Percentiles rank a stretch among this genome's conserved stretches.
These are phyloP conservation scores for Triplophysa dalaica DNA, from an alignment of 2,113 vertebrate genomes.

Conservation along the genomic window DNA sequence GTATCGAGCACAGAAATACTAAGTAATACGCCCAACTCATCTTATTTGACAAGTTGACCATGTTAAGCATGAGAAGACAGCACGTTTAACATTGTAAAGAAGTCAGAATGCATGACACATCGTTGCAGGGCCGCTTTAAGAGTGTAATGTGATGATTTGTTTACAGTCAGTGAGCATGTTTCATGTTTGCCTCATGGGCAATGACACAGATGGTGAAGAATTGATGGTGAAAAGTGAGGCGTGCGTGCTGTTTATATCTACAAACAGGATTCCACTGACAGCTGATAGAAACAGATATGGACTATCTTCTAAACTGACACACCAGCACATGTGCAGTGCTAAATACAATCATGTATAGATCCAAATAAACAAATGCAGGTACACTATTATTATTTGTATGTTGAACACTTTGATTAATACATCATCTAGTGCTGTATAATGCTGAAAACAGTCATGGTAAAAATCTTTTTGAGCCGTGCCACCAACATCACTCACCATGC, in stretches of 20 bases:
- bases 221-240: background rate
- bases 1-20: too few species aligned
- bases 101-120: too few species aligned
- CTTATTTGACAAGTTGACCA: too few species aligned
- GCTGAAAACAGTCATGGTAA: constrained; percentile 39
- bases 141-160: background rate
- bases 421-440: constrained; percentile 25
- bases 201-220: background rate
- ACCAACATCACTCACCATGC: constrained; percentile 53
- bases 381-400: constrained; percentile 2
- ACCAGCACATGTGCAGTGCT: background rate
- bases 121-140: too few species aligned
- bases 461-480: constrained; percentile 42
- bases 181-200: background rate
- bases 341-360: background rate
- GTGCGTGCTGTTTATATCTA: background rate
- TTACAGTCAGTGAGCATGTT: background rate
- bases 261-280: background rate
- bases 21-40: too few species aligned
- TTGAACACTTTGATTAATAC: constrained; percentile 31
- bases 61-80: too few species aligned
- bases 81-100: too few species aligned
- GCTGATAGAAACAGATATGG: background rate
- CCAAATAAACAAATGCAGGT: background rate
- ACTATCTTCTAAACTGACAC: background rate